These are phyloP conservation scores for Agriotes lineatus DNA, from an alignment of 2,888 invertebrate species.

Conservation along the genomic window DNA sequence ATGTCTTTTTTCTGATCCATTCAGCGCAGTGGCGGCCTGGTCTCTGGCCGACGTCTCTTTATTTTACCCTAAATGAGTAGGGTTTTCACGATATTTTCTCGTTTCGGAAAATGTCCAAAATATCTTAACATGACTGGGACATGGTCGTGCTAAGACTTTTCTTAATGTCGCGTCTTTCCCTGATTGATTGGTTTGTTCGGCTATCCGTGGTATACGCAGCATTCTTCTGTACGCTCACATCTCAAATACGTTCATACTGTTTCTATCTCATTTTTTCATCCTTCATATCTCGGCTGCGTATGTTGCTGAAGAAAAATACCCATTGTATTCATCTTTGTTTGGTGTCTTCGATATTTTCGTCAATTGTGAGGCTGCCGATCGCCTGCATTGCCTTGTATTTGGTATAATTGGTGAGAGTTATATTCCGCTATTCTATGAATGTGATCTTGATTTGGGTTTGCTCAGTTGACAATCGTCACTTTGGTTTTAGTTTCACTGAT, in stretches of 20 bases:
- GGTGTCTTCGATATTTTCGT: not conserved
- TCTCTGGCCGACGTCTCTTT: too few relatives aligned
- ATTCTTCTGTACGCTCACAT: not conserved
- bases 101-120: too few relatives aligned
- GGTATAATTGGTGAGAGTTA: not conserved
- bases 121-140: too few relatives aligned
- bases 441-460: not conserved
- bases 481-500: not conserved
- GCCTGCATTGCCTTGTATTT: not conserved
- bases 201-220: not conserved
- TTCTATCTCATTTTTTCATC: not conserved
- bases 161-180: too few relatives aligned
- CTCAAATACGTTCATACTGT: not conserved
- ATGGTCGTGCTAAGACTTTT: too few relatives aligned
- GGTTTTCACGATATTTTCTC: too few relatives aligned
- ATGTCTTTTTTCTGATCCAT: too few relatives aligned
- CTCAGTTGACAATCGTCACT: not conserved
- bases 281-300: not conserved
- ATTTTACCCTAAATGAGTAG: too few relatives aligned
- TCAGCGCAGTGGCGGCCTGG: too few relatives aligned
- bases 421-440: not conserved
- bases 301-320: not conserved
- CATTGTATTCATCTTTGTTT: not conserved
- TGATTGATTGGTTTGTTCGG: too few relatives aligned
- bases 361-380: not conserved